These are phyloP conservation scores for Samia ricini DNA, from an alignment of 1,140 invertebrate genomes.

Conservation along the genomic window DNA sequence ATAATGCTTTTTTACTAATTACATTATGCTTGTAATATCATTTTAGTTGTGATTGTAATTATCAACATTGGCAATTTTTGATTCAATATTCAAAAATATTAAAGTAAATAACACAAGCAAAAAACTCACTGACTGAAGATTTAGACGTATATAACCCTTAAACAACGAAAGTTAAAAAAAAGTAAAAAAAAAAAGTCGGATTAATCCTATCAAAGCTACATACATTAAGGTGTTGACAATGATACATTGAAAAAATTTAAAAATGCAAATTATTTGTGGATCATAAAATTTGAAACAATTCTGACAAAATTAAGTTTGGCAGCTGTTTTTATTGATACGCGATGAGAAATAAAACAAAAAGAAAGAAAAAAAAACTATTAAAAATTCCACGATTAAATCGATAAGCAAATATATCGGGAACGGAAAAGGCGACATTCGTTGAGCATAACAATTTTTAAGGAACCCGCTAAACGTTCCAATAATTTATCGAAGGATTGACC, in stretches of 20 bases:
- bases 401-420: conserved; percentile 60
- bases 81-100: no score
- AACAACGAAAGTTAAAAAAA: no score
- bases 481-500: conserved; percentile 70
- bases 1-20: no score
- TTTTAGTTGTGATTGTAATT: no score
- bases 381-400: conserved; percentile 56
- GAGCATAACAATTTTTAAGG: conserved; percentile 55
- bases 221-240: background rate
- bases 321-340: conserved; percentile 45
- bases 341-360: conserved; percentile 37
- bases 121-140: no score
- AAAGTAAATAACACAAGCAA: no score
- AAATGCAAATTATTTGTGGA: background rate
- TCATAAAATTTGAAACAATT: background rate
- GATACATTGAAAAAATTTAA: background rate
- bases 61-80: no score
- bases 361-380: conserved; percentile 39
- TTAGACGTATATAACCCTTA: no score
- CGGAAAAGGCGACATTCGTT: conserved; percentile 72
- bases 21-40: no score
- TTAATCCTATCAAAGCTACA: background rate
- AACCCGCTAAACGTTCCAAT: conserved; percentile 62
- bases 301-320: conserved; percentile 14
- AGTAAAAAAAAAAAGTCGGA: background rate